Base-by-base conservation (phyloP, 2,888 invertebrate species). In the Drosophila longiperda region DNA sequence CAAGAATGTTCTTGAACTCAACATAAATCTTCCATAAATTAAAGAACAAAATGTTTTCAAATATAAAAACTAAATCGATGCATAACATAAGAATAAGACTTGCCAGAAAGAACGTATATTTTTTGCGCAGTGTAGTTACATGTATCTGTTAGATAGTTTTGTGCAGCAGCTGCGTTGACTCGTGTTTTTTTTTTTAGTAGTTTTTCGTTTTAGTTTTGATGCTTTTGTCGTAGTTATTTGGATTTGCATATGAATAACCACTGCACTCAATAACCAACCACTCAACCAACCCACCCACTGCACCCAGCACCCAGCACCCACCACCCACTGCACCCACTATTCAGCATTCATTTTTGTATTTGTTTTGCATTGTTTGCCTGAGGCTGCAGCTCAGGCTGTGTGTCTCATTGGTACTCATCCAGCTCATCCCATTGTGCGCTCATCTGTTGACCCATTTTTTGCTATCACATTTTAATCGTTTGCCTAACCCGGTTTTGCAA, bases 381-480 rank as follows among this genome's bases (percentile, higher is more conserved):
- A 45, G 55, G 55, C 52, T 45, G 29, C 63, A 55, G 64, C 42
- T 40, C 61, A 54, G 63, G 7, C 55, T 49, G 33, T 42, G 45
- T 23, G 57, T 32, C 42, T 45, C 34, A 64, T 66, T 71, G 66
- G 53, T 69, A 12, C 54, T 54, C 26, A 54, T 38, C 38, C 52
- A 54, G n/a, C 54, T 54, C 26, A 54, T 54, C 36, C 52, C 50
- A 68, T 59, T 64, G 45, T 50, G 63, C 42, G 61, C 73, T 70
- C 72, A 77, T 80, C 76, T 75, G 55, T 78, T 84, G 85, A 84
- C 85, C 87, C 65, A 45, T 75, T 75, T 79, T 53, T 61, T 9
- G 70, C 62, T 66, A 68, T 70, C 45, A n/a, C 42, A 57, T 57
- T 32, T 26, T 61, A 77, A 72, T 59, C 71, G 58, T 42, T 54